Conservation (phyloP, 2,113 vertebrate genomes). For the Pristiophorus japonicus region DNA sequence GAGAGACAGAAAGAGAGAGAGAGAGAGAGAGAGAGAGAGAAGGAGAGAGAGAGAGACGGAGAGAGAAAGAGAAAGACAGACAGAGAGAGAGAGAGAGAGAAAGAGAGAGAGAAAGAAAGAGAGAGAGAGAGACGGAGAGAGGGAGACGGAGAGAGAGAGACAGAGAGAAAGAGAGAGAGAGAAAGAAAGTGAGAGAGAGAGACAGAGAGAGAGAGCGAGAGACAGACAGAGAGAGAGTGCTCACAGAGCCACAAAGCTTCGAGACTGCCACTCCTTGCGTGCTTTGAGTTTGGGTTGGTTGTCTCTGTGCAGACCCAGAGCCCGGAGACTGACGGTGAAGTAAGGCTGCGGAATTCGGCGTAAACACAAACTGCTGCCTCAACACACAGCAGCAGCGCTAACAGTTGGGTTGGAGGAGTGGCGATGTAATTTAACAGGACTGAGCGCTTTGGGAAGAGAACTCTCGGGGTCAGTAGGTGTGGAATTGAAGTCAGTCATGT, state of each 20-base stretch:
- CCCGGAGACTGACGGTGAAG: not conserved
- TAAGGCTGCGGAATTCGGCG: not conserved
- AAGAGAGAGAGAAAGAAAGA: no score
- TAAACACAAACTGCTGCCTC: not conserved
- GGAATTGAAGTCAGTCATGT: conserved; percentile 29
- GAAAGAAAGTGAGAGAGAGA: no score
- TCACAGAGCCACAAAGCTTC: not conserved
- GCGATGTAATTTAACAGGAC: not conserved
- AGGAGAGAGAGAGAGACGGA: no score
- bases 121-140: no score
- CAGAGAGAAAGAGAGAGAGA: no score
- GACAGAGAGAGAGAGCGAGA: no score
- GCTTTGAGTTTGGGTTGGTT: not conserved
- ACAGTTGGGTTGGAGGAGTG: not conserved
- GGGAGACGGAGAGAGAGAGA: no score
- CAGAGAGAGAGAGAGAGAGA: no score
- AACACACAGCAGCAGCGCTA: not conserved
- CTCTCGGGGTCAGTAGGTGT: conserved; percentile 17
- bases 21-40: no score
- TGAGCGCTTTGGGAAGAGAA: not conserved
- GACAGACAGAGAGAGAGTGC: not conserved
- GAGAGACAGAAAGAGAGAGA: no score
- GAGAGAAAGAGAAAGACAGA: no score
- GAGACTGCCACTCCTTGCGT: not conserved
- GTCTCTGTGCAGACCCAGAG: not conserved